Evolutionary conservation across 2,888 invertebrate genomes (phyloP).

Genomic region (Heliconius aoede): DNA sequence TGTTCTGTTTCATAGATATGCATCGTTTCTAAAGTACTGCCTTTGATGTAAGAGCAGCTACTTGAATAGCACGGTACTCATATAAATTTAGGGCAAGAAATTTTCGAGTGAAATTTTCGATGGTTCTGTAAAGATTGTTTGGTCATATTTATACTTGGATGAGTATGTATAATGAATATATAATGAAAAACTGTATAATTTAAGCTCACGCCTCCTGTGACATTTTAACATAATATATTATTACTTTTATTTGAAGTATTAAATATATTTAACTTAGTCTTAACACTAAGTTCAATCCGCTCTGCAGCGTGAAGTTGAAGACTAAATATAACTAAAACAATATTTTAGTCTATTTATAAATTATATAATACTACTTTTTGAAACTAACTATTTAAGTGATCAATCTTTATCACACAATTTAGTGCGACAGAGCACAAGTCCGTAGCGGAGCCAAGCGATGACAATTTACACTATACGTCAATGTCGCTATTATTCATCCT

Average conservation of each 20-base stretch:
- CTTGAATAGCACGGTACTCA: slow-evolving; percentile 61
- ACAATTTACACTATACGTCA: slow-evolving; percentile 44
- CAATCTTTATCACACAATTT: slow-evolving; percentile 19
- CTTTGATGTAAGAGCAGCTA: slow-evolving; percentile 72
- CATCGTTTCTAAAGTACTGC: slow-evolving; percentile 57
- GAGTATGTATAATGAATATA: not conserved
- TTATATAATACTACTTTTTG: not conserved
- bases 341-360: too few relatives aligned
- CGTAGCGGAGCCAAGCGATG: slow-evolving; percentile 34
- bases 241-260: too few relatives aligned
- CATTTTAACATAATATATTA: too few relatives aligned
- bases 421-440: slow-evolving; percentile 26
- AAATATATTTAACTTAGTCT: too few relatives aligned
- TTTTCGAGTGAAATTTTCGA: slow-evolving; percentile 34
- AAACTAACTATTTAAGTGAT: not conserved
- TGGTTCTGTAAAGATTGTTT: not conserved
- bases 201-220: too few relatives aligned
- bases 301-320: too few relatives aligned
- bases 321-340: too few relatives aligned
- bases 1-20: slow-evolving; percentile 47
- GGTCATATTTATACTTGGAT: not conserved
- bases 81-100: slow-evolving; percentile 51
- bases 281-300: too few relatives aligned
- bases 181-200: too few relatives aligned
- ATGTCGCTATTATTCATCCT: slow-evolving; percentile 44